phyloP scores from a whole-genome alignment of 64 coral and sea anemone species.

The Dendrophyllia cribrosa region DNA sequence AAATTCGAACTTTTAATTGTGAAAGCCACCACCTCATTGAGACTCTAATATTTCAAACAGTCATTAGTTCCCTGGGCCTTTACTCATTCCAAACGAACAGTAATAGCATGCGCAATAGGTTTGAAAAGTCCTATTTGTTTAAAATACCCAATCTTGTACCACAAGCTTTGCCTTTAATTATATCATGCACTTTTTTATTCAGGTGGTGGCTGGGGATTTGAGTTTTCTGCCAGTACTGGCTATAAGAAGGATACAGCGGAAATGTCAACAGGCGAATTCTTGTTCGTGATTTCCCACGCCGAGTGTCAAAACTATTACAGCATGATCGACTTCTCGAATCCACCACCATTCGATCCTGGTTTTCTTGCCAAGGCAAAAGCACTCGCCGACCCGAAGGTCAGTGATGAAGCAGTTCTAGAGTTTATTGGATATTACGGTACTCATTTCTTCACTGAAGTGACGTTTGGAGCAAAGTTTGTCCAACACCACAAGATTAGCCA shows the following conservation, averaged over 20 bases:
- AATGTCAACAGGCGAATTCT: constrained; percentile 38
- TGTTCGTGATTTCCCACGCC: constrained; percentile 18
- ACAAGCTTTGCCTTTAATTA: too few species aligned
- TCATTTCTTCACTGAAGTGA: constrained; percentile 21
- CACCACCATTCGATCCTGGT: constrained; percentile 19
- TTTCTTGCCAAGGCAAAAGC: background rate
- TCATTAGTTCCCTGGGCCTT: too few species aligned
- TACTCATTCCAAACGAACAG: too few species aligned
- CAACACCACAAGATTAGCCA: background rate
- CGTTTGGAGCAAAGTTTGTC: constrained; percentile 21
- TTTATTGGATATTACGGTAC: constrained; percentile 5
- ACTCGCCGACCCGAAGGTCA: background rate
- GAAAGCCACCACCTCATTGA: too few species aligned
- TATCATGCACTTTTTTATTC: too few species aligned
- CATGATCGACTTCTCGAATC: background rate
- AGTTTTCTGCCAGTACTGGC: constrained; percentile 44
- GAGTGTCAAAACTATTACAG: constrained; percentile 13
- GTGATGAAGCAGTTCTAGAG: background rate
- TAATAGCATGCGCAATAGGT: too few species aligned
- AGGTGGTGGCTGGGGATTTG: background rate
- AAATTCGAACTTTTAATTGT: too few species aligned
- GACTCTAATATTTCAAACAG: too few species aligned
- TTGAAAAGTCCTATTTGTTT: too few species aligned
- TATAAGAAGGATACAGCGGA: background rate
- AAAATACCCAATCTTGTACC: too few species aligned